These are phyloP conservation scores for Solea senegalensis DNA, from an alignment of 2,113 vertebrate species.

Conservation along the genomic window DNA sequence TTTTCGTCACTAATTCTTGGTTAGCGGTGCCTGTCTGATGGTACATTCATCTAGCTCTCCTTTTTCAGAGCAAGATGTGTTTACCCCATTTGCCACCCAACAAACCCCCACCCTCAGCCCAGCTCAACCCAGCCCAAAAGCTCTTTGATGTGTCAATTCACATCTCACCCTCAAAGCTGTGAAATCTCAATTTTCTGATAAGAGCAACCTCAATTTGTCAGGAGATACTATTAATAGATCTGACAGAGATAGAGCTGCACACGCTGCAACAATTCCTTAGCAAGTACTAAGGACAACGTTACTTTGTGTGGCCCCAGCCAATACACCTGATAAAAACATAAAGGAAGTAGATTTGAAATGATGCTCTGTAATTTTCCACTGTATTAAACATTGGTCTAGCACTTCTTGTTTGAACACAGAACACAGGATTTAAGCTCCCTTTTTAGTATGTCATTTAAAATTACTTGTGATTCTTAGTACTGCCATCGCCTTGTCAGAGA, in stretches of 20 bases:
- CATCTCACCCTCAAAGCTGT: conserved; percentile 70
- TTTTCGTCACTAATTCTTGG: conserved; percentile 32
- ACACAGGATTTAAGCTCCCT: conserved; percentile 41
- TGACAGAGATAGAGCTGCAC: conserved; percentile 65
- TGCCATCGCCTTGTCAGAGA: conserved; percentile 11
- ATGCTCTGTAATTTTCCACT: conserved; percentile 54
- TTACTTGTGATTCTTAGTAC: conserved; percentile 44
- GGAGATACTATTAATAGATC: conserved; percentile 80
- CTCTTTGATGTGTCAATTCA: conserved; percentile 74
- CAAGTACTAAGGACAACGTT: conserved; percentile 61
- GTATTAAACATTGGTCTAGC: conserved; percentile 61
- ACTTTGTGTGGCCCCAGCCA: conserved; percentile 41
- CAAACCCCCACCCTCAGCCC: conserved; percentile 37
- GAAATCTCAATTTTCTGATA: conserved; percentile 84
- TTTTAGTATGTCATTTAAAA: conserved; percentile 61
- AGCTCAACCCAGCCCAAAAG: conserved; percentile 43
- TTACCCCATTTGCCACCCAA: conserved; percentile 57
- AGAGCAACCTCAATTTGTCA: conserved; percentile 80
- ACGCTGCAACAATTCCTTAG: conserved; percentile 68
- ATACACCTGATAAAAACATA: conserved; percentile 61
- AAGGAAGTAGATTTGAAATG: conserved; percentile 65
- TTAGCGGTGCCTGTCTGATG: conserved; percentile 19
- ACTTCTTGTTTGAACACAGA: conserved; percentile 58
- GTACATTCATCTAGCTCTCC: conserved; percentile 44
- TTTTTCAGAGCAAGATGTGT: conserved; percentile 30